A percentile compares a stretch with the other conserved stretches of the same genome.
phyloP scores from a whole-genome alignment of 1,140 invertebrate genomes.

The Drosophila sulfurigaster region DNA sequence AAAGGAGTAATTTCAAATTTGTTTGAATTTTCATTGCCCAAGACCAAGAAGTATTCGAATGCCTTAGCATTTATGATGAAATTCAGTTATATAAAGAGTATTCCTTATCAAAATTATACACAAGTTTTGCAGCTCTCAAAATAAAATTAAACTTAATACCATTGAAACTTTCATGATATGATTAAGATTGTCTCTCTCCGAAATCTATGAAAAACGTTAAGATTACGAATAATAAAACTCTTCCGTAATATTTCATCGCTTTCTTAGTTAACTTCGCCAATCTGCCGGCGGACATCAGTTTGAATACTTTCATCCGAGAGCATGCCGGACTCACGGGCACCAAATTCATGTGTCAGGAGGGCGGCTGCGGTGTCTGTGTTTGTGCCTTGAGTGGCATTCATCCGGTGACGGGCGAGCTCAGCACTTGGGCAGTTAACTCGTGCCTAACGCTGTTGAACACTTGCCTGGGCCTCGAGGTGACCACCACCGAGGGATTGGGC shows the following conservation, averaged over 20 bases:
- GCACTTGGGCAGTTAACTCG: conserved; percentile 90
- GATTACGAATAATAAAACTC: too few relatives aligned
- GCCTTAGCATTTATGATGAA: too few relatives aligned
- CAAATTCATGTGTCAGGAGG: conserved; percentile 93
- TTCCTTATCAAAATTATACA: too few relatives aligned
- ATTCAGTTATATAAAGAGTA: too few relatives aligned
- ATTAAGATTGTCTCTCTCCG: too few relatives aligned
- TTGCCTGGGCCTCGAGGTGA: conserved; percentile 91
- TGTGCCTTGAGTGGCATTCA: conserved; percentile 87
- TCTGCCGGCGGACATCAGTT: conserved; percentile 86
- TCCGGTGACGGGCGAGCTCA: conserved; percentile 86
- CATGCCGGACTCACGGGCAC: conserved; percentile 90
- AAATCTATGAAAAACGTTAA: too few relatives aligned
- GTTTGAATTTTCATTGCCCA: too few relatives aligned
- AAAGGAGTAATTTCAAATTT: too few relatives aligned
- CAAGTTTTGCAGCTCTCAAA: too few relatives aligned
- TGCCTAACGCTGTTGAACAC: conserved; percentile 89
- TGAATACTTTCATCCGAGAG: conserved; percentile 90
- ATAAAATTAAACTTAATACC: too few relatives aligned
- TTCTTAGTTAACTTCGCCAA: conserved; percentile 65
- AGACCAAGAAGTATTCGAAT: too few relatives aligned
- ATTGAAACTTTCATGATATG: too few relatives aligned
- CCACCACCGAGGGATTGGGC: conserved; percentile 92
- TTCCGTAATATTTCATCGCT: not conserved
- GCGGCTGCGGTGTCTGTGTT: conserved; percentile 93